Evolutionary conservation across 2,797 vertebrate species (phyloP), one percentile per base, ranked within the genome.

Genomic region (Pseudomugil tenellus): DNA sequence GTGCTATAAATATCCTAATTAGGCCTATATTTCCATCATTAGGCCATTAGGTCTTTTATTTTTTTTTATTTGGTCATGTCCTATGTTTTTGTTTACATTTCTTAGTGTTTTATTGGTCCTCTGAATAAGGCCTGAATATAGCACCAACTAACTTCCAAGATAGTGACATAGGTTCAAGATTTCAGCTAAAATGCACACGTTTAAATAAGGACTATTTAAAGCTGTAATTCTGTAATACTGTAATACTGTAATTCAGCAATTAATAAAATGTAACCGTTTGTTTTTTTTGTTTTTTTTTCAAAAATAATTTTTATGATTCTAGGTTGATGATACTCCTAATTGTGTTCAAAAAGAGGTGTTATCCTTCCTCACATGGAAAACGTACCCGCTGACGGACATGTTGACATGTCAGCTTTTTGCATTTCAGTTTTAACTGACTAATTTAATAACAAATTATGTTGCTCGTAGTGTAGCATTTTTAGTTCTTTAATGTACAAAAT

Each of bases 1-100:
- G 41, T 63, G 64, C 68, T 54, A 52, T 63, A 73, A 79, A 84
- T 46, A 25, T 51, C 74, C 43, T 57, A 73, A 77, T 81, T 71
- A 84, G 46, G 23, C 35, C 32, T 34, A 53, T 67, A 65, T 61
- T 55, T 63, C 54, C 70, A 62, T 87, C 48, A 69, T 76, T 73
- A 51, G 63, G 32, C 8, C 53, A 61, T 79, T 67, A 26, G 34
- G 21, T 59, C 59, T 70, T 57, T 56, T 65, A 39, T 48, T 57
- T 58, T 56, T 65, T 46, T 48, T 57, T 58, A 62, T 55, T 55
- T 29, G 29, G 29, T 3, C 3, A 29, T 3, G 29, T 29, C 29
- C 72, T 21, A 14, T 4, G 28, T 19, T 26, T 7, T 63, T 61
- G 53, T 46, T 43, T 43, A 19, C 17, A 43, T 43, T 43, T 19